These are phyloP conservation scores for Ctenosaura bakeri DNA, from an alignment of 2,797 vertebrate species.

Conservation along the genomic window DNA sequence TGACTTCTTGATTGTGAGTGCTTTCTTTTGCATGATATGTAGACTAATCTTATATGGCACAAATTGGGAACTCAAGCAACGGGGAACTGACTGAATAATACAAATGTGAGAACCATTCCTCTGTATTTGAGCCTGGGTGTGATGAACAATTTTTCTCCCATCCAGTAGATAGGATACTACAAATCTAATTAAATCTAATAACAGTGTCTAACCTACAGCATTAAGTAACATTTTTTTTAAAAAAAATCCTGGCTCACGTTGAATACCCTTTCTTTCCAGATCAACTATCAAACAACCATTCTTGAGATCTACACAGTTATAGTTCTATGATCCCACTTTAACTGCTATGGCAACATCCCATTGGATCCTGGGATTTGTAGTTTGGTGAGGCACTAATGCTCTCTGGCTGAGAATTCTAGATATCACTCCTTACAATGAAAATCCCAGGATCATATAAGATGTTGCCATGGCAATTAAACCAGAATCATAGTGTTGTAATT, in stretches of 20 bases:
- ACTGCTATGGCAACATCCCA: too few relatives aligned
- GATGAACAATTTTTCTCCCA: not conserved
- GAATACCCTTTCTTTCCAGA: not conserved
- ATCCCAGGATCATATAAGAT: too few relatives aligned
- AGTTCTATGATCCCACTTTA: too few relatives aligned
- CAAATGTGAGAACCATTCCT: not conserved
- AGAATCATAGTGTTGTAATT: too few relatives aligned
- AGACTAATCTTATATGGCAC: constrained; percentile 1
- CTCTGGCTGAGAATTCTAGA: too few relatives aligned
- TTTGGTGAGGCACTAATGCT: too few relatives aligned
- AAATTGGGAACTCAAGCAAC: not conserved
- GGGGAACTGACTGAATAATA: not conserved
- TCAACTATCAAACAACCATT: not conserved
- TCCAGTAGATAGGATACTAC: not conserved
- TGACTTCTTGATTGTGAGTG: constrained; percentile 31
- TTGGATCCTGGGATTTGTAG: too few relatives aligned
- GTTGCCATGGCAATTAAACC: too few relatives aligned
- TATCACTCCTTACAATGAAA: too few relatives aligned
- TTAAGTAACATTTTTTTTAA: not conserved
- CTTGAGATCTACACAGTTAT: not conserved
- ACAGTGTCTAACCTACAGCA: not conserved
- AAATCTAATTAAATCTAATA: not conserved
- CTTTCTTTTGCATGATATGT: constrained; percentile 36
- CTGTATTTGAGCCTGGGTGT: too few relatives aligned
- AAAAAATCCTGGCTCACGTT: not conserved